Evolutionary conservation across 2,113 vertebrate genomes (phyloP), one percentile per base, ranked within the genome.

Genomic region (Plectropomus leopardus): DNA sequence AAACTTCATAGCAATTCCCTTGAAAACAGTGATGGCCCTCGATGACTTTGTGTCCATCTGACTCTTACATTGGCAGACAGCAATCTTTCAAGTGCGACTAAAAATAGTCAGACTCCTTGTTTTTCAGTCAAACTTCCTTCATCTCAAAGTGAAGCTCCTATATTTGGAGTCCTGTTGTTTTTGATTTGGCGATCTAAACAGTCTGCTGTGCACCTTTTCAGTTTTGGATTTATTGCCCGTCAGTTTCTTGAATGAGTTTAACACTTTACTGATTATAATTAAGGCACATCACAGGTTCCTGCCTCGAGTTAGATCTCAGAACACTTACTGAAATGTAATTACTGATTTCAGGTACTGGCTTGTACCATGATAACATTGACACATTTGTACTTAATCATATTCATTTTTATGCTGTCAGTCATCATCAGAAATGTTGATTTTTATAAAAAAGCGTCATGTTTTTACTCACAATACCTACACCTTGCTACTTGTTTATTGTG

Each of bases 181-280:
- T 53, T 21, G 9, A 55, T 60, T 14, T 61, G 7, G 3, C 30
- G 48, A 45, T 54, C 48, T 2, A 4, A 57, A 28, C 3, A 26
- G 6, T 19, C 24, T 53, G 7, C 9, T 21, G 11, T 54, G 34
- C 44, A 34, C 13, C 34, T 50, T 47, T 21, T 23, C n/a, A 45
- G 7, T 64, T 45, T 50, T 36, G 14, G 15, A 66, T 32, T 47
- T 32, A 57, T 60, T 48, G 40, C 4, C 17, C 13, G 16, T 48
- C 59, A 28, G 30, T 61, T 71, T 68, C n/a, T 16, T 47, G 19
- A 79, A 60, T 45, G 13, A 66, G 5, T 66, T 57, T n/a, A 21
- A 51, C 16, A 51, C 57, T 26, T 64, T 59, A 57, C 19, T 70
- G 51, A 66, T 69, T 47, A 42, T 57, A 45, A 55, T 55, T 60